Conservation (phyloP, 2,797 vertebrate species). For the Paguma larvata region DNA sequence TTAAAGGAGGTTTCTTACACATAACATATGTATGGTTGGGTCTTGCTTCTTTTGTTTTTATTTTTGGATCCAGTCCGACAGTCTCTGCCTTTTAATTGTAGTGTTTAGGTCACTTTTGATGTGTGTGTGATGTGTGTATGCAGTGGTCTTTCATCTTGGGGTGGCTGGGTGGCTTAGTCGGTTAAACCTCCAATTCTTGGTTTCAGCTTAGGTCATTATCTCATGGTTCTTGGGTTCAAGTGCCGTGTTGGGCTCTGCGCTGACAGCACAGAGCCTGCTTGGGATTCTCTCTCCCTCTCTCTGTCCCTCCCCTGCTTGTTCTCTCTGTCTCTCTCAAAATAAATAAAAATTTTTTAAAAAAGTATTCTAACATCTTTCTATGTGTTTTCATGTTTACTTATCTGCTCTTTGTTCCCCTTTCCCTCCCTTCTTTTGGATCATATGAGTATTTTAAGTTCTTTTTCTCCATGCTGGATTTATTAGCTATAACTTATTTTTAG, state of each 20-base stretch:
- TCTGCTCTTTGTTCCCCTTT: background rate
- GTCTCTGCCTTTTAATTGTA: slow-evolving; percentile 9
- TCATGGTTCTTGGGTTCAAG: no score
- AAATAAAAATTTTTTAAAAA: no score
- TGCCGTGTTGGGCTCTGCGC: no score
- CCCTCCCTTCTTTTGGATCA: background rate
- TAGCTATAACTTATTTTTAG: background rate
- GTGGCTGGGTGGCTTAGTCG: no score
- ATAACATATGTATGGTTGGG: background rate
- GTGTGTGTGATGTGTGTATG: background rate
- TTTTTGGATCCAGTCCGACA: background rate
- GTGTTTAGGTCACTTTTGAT: background rate
- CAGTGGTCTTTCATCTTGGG: background rate
- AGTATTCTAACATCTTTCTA: no score
- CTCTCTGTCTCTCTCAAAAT: no score
- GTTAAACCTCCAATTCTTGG: no score
- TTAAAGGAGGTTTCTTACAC: background rate
- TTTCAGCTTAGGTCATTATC: no score
- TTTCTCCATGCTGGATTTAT: background rate
- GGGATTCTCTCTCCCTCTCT: no score
- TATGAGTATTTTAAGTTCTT: slow-evolving; percentile 8
- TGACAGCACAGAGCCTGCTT: no score
- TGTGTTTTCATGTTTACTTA: no score
- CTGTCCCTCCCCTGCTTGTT: no score
- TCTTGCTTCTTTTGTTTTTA: background rate